Percentiles rank a stretch among this genome's conserved stretches.
Conservation (phyloP, 2,113 vertebrate genomes). For the Cynopterus brachyotis region DNA sequence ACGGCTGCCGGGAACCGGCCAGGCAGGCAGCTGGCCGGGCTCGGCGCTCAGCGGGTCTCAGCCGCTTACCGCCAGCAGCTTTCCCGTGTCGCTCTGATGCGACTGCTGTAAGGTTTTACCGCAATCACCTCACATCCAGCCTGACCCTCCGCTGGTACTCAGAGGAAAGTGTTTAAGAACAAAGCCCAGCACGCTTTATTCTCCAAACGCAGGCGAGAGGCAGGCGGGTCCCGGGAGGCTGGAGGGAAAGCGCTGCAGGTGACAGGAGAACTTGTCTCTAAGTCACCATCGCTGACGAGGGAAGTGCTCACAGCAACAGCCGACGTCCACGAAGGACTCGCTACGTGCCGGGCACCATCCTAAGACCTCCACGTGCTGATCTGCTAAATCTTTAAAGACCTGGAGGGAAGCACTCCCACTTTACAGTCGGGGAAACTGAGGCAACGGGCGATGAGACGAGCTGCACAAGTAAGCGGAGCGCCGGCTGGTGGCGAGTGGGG, state of each 20-base stretch:
- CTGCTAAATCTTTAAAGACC: neutral
- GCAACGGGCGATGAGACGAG: neutral
- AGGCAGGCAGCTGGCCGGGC: accelerated
- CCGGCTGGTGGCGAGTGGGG: neutral
- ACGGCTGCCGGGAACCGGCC: neutral
- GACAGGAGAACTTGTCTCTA: neutral
- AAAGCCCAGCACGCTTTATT: too few relatives aligned
- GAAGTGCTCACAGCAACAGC: neutral
- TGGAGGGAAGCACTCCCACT: neutral
- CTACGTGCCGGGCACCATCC: accelerated
- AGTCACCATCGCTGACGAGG: neutral
- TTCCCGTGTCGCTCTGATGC: too few relatives aligned
- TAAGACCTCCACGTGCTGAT: too few relatives aligned
- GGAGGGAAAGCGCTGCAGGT: neutral
- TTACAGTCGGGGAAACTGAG: neutral
- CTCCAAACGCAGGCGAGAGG: too few relatives aligned
- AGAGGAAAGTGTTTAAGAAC: too few relatives aligned
- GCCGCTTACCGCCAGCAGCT: too few relatives aligned
- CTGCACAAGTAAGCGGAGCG: neutral
- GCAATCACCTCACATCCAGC: too few relatives aligned
- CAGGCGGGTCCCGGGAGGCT: too few relatives aligned
- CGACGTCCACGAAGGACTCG: too few relatives aligned
- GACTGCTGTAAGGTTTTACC: too few relatives aligned
- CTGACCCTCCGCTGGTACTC: too few relatives aligned
- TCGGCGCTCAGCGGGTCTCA: too few relatives aligned